A percentile compares a stretch with the other conserved stretches of the same genome.
phyloP scores from a whole-genome alignment of 2,797 vertebrate species.

The Aselliscus stoliczkanus region DNA sequence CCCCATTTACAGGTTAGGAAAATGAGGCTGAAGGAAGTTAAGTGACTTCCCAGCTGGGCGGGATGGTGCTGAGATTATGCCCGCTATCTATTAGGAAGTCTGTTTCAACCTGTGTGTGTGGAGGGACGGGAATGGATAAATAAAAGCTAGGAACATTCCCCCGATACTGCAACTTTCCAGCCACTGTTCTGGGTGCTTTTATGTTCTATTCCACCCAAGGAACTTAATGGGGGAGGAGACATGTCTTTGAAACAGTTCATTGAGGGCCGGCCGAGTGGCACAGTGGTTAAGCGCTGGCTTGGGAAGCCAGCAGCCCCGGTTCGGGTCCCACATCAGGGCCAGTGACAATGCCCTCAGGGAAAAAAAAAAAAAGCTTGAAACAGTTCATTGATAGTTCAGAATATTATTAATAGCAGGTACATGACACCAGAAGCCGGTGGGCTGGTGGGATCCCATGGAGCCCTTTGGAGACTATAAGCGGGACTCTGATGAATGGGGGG shows the following conservation, averaged over 20 bases:
- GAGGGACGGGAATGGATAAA: background rate
- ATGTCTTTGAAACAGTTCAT: too few species aligned
- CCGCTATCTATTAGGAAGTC: background rate
- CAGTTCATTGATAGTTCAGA: background rate
- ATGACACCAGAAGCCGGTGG: background rate
- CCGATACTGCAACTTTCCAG: rapidly evolving
- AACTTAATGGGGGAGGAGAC: background rate
- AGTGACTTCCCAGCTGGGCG: background rate
- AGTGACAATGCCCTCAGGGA: too few species aligned
- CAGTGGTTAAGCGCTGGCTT: too few species aligned
- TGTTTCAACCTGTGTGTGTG: rapidly evolving
- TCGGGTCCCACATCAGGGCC: too few species aligned
- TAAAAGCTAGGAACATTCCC: rapidly evolving
- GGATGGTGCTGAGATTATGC: background rate
- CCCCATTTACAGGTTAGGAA: background rate
- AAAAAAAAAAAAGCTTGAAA: too few species aligned
- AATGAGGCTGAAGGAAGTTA: background rate
- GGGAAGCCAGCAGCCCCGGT: too few species aligned
- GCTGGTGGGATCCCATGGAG: background rate
- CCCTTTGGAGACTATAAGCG: background rate
- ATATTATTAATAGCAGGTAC: background rate
- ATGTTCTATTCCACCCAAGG: background rate
- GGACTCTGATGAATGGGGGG: background rate
- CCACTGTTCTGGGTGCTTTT: too few species aligned
- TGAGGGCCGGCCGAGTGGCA: too few species aligned